These are phyloP conservation scores for Lissonota sp. DNA, from an alignment of 2,888 invertebrate genomes.

Conservation along the genomic window DNA sequence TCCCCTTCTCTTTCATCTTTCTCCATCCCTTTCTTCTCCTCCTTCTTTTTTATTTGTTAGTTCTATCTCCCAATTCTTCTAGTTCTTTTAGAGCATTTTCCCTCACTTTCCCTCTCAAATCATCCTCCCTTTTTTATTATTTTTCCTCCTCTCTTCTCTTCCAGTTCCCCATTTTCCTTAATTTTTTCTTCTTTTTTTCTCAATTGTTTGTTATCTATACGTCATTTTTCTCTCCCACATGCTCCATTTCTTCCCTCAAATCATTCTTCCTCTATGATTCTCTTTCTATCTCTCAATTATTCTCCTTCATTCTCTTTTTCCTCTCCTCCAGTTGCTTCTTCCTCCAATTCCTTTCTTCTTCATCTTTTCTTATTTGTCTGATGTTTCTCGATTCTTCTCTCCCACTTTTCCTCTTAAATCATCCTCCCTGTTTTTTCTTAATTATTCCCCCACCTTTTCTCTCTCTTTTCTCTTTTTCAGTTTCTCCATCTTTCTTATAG, in stretches of 20 bases:
- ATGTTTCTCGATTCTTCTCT: constrained; percentile 15
- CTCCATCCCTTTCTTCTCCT: constrained; percentile 9
- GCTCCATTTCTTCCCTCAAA: no score
- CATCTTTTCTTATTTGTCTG: not conserved
- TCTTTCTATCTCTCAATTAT: constrained; percentile 13
- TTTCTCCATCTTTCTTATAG: constrained; percentile 10
- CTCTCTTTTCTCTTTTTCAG: constrained; percentile 5
- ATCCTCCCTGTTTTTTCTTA: no score
- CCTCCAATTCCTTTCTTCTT: constrained; percentile 8
- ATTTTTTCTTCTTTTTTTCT: constrained; percentile 4
- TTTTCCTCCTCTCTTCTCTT: constrained; percentile 7
- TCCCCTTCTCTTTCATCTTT: constrained; percentile 3
- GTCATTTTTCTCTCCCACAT: not conserved
- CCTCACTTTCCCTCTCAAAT: not conserved
- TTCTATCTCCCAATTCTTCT: not conserved
- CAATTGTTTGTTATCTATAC: not conserved
- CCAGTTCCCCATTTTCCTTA: constrained; percentile 3
- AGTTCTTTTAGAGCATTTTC: constrained; percentile 4
- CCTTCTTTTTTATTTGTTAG: not conserved
- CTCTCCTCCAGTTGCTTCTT: not conserved
- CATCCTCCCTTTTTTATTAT: not conserved
- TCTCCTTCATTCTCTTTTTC: not conserved
- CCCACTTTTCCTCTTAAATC: not conserved
- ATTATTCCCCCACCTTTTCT: not conserved
- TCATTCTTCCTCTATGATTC: not conserved